Conservation (phyloP, 2,797 vertebrate species). For the Tapirus indicus region DNA sequence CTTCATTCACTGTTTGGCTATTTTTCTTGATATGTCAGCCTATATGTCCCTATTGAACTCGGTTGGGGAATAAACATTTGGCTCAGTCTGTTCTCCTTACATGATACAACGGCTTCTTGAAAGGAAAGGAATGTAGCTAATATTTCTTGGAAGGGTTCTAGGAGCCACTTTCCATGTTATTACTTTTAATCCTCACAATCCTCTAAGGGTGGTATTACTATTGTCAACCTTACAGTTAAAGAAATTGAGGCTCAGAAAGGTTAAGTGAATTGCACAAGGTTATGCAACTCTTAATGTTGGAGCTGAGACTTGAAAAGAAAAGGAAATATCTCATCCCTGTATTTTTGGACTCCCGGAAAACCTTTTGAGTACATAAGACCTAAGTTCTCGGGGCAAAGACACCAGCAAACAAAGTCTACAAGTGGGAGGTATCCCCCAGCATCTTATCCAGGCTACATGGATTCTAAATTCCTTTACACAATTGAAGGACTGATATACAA, state of each 20-base stretch:
- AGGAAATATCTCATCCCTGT: not conserved
- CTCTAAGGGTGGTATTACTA: not conserved
- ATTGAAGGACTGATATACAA: not conserved
- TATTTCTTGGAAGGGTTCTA: not conserved
- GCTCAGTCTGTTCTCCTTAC: not conserved
- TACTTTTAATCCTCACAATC: not conserved
- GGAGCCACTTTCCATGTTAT: not conserved
- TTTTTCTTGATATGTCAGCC: not conserved
- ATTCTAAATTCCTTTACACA: slow-evolving; percentile 6
- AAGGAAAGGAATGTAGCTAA: not conserved
- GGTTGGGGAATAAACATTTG: not conserved
- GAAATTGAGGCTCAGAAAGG: not conserved
- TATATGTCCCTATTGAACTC: not conserved
- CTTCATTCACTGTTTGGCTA: not conserved
- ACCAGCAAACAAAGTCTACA: not conserved
- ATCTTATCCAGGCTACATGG: not conserved
- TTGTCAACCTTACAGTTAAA: not conserved
- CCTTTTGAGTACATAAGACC: not conserved
- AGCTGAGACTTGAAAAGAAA: slow-evolving; percentile 1
- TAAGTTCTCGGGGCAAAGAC: not conserved
- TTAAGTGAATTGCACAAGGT: not conserved
- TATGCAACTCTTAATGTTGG: not conserved
- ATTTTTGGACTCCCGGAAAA: not conserved
- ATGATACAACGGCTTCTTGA: not conserved
- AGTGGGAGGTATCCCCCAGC: not conserved